A percentile compares a stretch with the other conserved stretches of the same genome.
These are phyloP conservation scores for Pampus argenteus DNA, from an alignment of 2,797 vertebrate genomes.

Conservation along the genomic window DNA sequence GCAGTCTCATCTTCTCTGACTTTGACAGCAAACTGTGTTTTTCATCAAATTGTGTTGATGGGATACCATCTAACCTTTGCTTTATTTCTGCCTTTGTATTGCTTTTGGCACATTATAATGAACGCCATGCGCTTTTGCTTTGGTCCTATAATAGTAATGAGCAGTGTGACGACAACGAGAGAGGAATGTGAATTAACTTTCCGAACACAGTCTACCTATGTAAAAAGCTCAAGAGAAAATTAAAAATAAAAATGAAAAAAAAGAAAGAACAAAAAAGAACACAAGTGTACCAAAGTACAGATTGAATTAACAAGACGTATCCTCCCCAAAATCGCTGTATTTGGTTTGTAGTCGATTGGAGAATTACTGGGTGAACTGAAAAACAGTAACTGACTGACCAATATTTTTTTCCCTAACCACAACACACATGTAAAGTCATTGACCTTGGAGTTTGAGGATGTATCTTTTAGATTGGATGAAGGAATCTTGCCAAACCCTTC, in stretches of 20 bases:
- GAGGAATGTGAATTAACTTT: constrained; percentile 37
- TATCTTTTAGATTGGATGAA: not conserved
- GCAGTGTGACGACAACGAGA: constrained; percentile 29
- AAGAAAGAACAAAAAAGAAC: constrained; percentile 5
- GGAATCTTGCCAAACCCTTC: not conserved
- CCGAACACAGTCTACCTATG: constrained; percentile 16
- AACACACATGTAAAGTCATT: fast-evolving
- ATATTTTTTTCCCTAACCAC: not conserved
- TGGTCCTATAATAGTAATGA: constrained; percentile 48
- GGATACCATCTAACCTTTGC: constrained; percentile 47
- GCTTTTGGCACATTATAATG: constrained; percentile 48
- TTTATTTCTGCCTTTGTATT: constrained; percentile 36
- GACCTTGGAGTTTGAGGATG: constrained; percentile 17
- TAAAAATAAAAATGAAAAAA: too few relatives aligned
- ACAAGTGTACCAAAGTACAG: not conserved
- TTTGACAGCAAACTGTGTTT: constrained; percentile 36
- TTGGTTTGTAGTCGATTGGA: not conserved
- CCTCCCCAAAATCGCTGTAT: not conserved
- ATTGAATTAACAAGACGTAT: constrained; percentile 16
- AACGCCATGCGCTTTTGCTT: constrained; percentile 44
- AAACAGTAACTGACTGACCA: not conserved
- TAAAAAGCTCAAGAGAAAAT: constrained; percentile 19
- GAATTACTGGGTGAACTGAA: not conserved
- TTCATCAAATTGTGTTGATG: constrained; percentile 41
- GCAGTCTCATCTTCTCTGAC: constrained; percentile 34